phyloP scores from a whole-genome alignment of 2,113 vertebrate genomes.

The Protobothrops mucrosquamatus region DNA sequence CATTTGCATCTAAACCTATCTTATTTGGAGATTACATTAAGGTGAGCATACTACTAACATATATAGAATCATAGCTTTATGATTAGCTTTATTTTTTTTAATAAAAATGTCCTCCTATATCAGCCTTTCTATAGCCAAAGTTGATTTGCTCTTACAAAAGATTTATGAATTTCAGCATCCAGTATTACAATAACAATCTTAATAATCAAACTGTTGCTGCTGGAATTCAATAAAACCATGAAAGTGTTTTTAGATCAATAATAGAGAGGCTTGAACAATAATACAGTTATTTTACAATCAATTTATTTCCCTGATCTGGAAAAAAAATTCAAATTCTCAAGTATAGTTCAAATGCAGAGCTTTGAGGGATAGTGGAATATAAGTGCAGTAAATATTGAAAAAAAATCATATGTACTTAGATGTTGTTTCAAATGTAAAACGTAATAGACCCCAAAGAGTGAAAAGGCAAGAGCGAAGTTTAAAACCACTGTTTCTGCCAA shows the following conservation, averaged over 20 bases:
- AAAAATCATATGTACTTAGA: background rate
- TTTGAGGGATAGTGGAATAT: background rate
- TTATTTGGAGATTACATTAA: slow-evolving; percentile 86
- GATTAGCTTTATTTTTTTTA: background rate
- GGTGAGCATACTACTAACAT: slow-evolving; percentile 51
- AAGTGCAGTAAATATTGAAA: background rate
- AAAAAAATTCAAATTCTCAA: background rate
- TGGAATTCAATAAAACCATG: background rate
- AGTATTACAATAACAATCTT: background rate
- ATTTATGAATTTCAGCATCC: background rate
- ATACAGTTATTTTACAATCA: background rate
- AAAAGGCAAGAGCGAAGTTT: background rate
- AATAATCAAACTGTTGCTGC: background rate
- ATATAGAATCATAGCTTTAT: background rate
- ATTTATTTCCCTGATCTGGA: background rate
- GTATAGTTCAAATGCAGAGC: background rate
- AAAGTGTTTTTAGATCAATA: background rate
- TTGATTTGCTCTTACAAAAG: background rate
- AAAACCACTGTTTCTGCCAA: background rate
- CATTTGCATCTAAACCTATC: slow-evolving; percentile 76
- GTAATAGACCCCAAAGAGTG: background rate
- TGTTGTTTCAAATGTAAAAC: background rate
- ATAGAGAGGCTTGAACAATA: background rate
- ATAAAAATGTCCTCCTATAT: background rate
- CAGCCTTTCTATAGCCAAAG: background rate